A percentile compares a stretch with the other conserved stretches of the same genome.
phyloP scores from a whole-genome alignment of 2,888 invertebrate genomes.

The Empis livida region DNA sequence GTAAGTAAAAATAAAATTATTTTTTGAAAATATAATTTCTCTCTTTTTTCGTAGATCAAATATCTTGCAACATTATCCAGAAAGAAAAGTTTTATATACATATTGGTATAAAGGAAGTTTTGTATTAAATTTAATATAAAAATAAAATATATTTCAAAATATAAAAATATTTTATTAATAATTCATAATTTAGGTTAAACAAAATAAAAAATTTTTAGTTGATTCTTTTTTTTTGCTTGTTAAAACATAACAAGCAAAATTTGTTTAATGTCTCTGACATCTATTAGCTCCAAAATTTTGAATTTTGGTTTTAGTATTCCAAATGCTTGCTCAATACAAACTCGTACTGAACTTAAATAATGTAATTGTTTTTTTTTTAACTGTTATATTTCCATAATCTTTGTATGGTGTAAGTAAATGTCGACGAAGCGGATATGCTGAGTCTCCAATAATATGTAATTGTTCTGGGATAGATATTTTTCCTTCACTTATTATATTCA shows the following conservation, averaged over 20 bases:
- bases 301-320: constrained; percentile 4
- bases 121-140: too few species aligned
- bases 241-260: not conserved
- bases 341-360: not conserved
- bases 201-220: too few species aligned
- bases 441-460: constrained; percentile 1
- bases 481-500: not conserved
- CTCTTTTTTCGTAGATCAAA: too few species aligned
- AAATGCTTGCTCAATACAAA: constrained; percentile 4
- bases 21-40: too few species aligned
- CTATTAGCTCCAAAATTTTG: not conserved
- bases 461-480: not conserved
- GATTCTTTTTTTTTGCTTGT: too few species aligned
- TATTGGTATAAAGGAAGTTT: too few species aligned
- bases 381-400: not conserved
- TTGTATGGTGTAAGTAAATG: not conserved
- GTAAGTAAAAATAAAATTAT: too few species aligned
- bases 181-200: too few species aligned
- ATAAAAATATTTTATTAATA: too few species aligned
- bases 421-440: not conserved
- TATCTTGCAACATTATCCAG: too few species aligned
- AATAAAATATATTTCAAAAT: too few species aligned
- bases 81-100: too few species aligned
- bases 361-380: not conserved
- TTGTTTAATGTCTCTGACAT: not conserved